Conservation (phyloP, 2,797 vertebrate species). For the Margarornis squamiger region DNA sequence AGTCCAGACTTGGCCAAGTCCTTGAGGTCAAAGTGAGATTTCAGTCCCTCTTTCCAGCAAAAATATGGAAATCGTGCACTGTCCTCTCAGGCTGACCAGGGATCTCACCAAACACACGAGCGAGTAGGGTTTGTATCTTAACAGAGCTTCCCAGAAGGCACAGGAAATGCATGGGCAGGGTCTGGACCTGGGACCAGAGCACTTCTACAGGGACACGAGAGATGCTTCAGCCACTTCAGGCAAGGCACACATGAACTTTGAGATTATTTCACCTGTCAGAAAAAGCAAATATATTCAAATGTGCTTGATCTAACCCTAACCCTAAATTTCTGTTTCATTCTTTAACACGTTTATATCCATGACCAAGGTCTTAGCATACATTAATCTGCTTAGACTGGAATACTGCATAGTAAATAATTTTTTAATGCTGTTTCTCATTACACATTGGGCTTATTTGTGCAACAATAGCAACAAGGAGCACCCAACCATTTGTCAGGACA, state of each 20-base stretch:
- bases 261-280: neutral
- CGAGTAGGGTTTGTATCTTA: neutral
- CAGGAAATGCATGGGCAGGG: accelerated
- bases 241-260: neutral
- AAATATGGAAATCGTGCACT: neutral
- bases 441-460: neutral
- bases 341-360: neutral
- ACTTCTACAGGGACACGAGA: neutral
- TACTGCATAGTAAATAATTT: neutral
- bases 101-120: neutral
- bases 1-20: neutral
- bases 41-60: neutral
- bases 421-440: neutral
- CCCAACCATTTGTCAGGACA: neutral
- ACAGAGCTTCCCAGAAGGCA: neutral
- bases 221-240: neutral
- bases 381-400: neutral
- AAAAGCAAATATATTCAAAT: neutral
- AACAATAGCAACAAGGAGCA: neutral
- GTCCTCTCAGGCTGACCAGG: neutral
- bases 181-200: neutral
- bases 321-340: neutral
- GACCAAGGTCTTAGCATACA: neutral
- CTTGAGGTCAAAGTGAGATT: neutral
- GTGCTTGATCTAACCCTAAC: neutral